Conservation (phyloP, 2,888 invertebrate species). For the Hemithea aestivaria region DNA sequence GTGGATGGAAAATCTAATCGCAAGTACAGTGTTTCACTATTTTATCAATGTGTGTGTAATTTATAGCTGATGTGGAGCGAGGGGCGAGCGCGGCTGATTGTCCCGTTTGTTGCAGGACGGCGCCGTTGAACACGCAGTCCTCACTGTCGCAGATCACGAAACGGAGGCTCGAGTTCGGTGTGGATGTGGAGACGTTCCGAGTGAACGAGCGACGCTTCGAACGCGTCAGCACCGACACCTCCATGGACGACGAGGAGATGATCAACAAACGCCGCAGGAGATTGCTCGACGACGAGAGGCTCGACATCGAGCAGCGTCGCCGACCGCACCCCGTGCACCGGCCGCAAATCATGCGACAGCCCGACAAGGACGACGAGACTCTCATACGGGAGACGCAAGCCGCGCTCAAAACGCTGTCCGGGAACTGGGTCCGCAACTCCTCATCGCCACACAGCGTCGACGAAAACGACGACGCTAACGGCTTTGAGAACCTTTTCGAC, state of each 20-base stretch:
- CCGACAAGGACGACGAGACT: conserved; percentile 86
- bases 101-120: conserved; percentile 70
- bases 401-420: conserved; percentile 91
- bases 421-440: conserved; percentile 88
- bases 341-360: conserved; percentile 54
- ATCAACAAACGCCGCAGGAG: conserved; percentile 66
- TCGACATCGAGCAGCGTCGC: conserved; percentile 48
- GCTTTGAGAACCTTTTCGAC: conserved; percentile 91
- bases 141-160: conserved; percentile 84
- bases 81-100: conserved; percentile 30
- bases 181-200: conserved; percentile 71
- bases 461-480: conserved; percentile 87
- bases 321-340: conserved; percentile 50
- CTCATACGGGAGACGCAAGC: conserved; percentile 93
- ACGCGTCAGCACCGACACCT: conserved; percentile 57
- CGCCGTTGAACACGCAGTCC: conserved; percentile 76
- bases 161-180: conserved; percentile 82
- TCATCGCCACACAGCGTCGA: conserved; percentile 81
- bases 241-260: conserved; percentile 67
- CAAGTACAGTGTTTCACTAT: conserved; percentile 65
- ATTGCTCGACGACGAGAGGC: conserved; percentile 67
- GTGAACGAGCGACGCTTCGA: conserved; percentile 56
- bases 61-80: conserved; percentile 18
- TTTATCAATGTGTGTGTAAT: conserved; percentile 32
- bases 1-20: conserved; percentile 78